These are phyloP conservation scores for Drosophila mimetica DNA, from an alignment of 2,888 invertebrate genomes.

Conservation along the genomic window DNA sequence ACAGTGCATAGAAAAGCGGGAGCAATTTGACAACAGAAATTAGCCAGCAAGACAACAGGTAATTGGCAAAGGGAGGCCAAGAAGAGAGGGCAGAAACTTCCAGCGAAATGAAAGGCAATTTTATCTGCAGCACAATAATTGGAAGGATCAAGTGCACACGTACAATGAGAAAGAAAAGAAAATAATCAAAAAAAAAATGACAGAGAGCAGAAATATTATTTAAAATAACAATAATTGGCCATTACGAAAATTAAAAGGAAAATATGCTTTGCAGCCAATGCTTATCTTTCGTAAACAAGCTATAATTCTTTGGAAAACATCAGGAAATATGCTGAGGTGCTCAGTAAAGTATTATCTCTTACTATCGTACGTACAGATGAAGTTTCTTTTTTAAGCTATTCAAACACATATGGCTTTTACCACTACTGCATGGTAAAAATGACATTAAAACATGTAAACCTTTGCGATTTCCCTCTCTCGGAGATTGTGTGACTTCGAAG, in stretches of 20 bases:
- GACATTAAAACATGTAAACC: no score
- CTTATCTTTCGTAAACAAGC: background rate
- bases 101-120: background rate
- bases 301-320: no score
- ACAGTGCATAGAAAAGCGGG: slow-evolving; percentile 3
- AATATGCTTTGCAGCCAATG: background rate
- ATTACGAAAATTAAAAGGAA: background rate
- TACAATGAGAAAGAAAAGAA: background rate
- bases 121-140: background rate
- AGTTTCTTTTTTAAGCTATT: no score
- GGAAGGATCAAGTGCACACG: background rate
- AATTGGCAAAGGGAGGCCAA: background rate
- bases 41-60: slow-evolving; percentile 6
- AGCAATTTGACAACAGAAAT: slow-evolving; percentile 11
- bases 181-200: background rate
- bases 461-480: no score
- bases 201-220: background rate
- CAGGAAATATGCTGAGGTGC: no score
- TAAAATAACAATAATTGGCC: background rate
- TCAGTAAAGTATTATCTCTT: no score
- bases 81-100: background rate
- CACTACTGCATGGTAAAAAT: no score
- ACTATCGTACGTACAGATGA: no score
- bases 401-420: no score
- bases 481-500: no score